Evolutionary conservation across 2,888 invertebrate genomes (phyloP), one percentile per base, ranked within the genome.

Genomic region (Calameuta idolon): DNA sequence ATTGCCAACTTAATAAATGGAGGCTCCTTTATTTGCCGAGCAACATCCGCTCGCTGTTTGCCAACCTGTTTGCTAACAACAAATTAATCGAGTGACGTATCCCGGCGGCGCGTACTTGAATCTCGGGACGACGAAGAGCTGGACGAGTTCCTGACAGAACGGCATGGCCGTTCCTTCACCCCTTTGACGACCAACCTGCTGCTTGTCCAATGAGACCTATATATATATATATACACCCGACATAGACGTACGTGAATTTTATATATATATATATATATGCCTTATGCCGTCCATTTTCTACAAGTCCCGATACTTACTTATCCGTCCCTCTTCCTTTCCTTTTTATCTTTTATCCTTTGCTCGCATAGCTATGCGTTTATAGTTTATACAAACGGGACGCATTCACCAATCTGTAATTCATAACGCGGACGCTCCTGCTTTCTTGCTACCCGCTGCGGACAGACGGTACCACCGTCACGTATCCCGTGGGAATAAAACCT

Each of bases 51-150:
- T 88, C 86, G 86, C 88, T 87, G 87, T 90, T 90, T 88, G 88
- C 89, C 89, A 90, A 89, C 90, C 89, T 90, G 89, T 90, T 90
- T 89, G 89, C 89, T 87, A 89, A 89, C 89, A 89, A 90, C 90
- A 90, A 90, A 90, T 90, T 90, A 90, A 90, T 90, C 90, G 88
- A 85, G 87, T 88, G 87, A 89, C 89, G 88, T 88, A 89, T 89
- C 85, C 85, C 40, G 69, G 33, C 75, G 75, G 55, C 55, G 55
- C 55, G 55, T 55, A 55, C 55, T 55, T 55, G 55, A 55, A 55
- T 23, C 55, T 55, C 23, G 23, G 34, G 15, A 74, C 30, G 74
- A 11, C 34, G 4, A 3, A 71, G 31, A 34, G 71, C 30, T 5
- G 71, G 34, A 34, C 71, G 71, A 71, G 69, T 68, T 74, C 68